Percentiles rank a stretch among this genome's conserved stretches.
Evolutionary conservation across 1,140 invertebrate genomes (phyloP).

Genomic region (Medauroidea extradentata): DNA sequence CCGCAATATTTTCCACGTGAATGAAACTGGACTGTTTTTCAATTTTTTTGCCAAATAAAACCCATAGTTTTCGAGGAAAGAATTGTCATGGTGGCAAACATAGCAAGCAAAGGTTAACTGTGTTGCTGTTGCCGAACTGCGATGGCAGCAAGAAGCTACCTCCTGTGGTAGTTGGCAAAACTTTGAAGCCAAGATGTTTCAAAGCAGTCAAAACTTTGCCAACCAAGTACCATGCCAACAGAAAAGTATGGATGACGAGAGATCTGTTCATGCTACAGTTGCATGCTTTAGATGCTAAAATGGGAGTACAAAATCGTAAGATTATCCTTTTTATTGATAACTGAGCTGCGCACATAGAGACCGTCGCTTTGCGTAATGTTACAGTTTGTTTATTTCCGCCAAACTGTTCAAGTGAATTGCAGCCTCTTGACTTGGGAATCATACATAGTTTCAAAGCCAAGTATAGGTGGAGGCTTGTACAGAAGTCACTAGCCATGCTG

Average conservation of each 20-base stretch:
- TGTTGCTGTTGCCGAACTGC: slow-evolving; percentile 40
- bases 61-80: slow-evolving; percentile 32
- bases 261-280: slow-evolving; percentile 30
- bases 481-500: slow-evolving; percentile 16
- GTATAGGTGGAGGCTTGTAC: slow-evolving; percentile 29
- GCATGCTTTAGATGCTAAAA: slow-evolving; percentile 27
- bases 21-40: slow-evolving; percentile 46
- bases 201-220: slow-evolving; percentile 38
- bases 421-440: slow-evolving; percentile 47
- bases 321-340: slow-evolving; percentile 48
- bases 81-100: slow-evolving; percentile 39
- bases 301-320: slow-evolving; percentile 37
- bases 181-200: slow-evolving; percentile 33
- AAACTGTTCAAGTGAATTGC: slow-evolving; percentile 46
- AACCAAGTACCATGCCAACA: slow-evolving; percentile 39
- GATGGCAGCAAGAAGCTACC: slow-evolving; percentile 38
- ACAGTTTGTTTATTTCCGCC: slow-evolving; percentile 43
- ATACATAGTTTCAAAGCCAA: slow-evolving; percentile 40
- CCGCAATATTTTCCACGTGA: slow-evolving; percentile 44
- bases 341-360: slow-evolving; percentile 38
- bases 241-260: slow-evolving; percentile 28
- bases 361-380: slow-evolving; percentile 27
- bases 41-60: slow-evolving; percentile 35
- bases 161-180: slow-evolving; percentile 37
- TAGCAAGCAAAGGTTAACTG: slow-evolving; percentile 41